A percentile compares a stretch with the other conserved stretches of the same genome.
Evolutionary conservation across 2,888 invertebrate species (phyloP).

Genomic region (Linhomoeus sp.): DNA sequence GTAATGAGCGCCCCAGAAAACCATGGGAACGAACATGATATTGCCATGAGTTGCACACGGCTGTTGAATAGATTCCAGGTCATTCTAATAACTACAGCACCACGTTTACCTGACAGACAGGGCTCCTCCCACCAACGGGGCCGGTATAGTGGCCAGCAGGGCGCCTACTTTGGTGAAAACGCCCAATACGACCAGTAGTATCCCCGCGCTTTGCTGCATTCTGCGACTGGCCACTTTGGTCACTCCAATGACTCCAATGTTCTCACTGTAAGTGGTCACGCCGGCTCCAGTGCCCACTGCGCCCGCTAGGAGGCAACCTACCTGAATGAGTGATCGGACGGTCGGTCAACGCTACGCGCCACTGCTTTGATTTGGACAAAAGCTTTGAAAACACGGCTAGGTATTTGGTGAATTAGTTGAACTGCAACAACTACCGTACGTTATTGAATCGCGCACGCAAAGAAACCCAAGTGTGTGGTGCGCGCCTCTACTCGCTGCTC

Average conservation of each 20-base stretch:
- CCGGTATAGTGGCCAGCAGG: slow-evolving; percentile 29
- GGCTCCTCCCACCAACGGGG: slow-evolving; percentile 28
- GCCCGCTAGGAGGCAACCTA: slow-evolving; percentile 59
- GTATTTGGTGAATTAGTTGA: no score
- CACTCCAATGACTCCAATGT: slow-evolving; percentile 63
- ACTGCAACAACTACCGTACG: no score
- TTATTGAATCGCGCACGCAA: no score
- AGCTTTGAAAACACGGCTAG: no score
- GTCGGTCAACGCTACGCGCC: background rate
- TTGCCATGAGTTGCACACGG: no score
- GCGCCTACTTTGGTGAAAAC: slow-evolving; percentile 29
- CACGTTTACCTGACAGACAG: slow-evolving; percentile 10
- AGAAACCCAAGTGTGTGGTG: no score
- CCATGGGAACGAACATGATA: no score
- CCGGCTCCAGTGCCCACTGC: slow-evolving; percentile 64
- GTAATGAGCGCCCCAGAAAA: no score
- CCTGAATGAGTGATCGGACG: background rate
- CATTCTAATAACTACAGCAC: no score
- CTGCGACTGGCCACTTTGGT: slow-evolving; percentile 43
- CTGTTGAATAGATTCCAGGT: no score
- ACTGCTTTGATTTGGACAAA: no score
- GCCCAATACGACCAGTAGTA: slow-evolving; percentile 26
- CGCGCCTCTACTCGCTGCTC: no score
- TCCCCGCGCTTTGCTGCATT: slow-evolving; percentile 24
- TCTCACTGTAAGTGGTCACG: slow-evolving; percentile 65